Conservation (phyloP, 1,140 invertebrate species). For the Atta texana region DNA sequence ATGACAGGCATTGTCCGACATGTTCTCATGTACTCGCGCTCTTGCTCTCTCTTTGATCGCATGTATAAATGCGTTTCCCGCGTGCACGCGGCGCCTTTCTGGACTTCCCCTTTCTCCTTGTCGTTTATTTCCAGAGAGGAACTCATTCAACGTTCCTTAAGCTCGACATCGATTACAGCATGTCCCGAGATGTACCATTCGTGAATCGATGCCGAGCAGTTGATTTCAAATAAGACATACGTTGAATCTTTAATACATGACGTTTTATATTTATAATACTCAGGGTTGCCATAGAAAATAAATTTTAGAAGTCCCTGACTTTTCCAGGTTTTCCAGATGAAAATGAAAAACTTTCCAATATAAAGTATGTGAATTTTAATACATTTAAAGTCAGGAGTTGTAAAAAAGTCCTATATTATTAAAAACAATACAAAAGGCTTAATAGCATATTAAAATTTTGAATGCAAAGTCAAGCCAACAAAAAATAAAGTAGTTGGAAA, state of each 20-base stretch:
- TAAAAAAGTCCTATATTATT: no score
- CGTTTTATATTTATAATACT: background rate
- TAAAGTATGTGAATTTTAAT: no score
- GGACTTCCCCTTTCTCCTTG: constrained; percentile 10
- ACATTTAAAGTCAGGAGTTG: no score
- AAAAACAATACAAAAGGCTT: no score
- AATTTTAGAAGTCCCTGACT: no score
- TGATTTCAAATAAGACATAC: constrained; percentile 20
- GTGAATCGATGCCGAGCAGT: constrained; percentile 41
- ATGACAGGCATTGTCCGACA: constrained; percentile 83
- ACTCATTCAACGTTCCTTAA: constrained; percentile 50
- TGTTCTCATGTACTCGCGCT: constrained; percentile 79
- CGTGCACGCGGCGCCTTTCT: constrained; percentile 72
- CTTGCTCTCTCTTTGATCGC: constrained; percentile 76
- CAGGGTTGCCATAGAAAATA: no score
- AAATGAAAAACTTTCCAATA: no score
- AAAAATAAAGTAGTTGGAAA: no score
- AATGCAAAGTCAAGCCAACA: no score
- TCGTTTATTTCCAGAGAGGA: constrained; percentile 30
- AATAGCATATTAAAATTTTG: no score
- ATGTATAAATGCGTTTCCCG: constrained; percentile 73
- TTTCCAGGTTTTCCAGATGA: no score
- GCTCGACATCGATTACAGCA: constrained; percentile 55
- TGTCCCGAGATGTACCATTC: constrained; percentile 33
- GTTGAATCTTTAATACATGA: background rate